Base-by-base conservation (phyloP, 1,140 invertebrate genomes). In the Zelostemma sp. region DNA sequence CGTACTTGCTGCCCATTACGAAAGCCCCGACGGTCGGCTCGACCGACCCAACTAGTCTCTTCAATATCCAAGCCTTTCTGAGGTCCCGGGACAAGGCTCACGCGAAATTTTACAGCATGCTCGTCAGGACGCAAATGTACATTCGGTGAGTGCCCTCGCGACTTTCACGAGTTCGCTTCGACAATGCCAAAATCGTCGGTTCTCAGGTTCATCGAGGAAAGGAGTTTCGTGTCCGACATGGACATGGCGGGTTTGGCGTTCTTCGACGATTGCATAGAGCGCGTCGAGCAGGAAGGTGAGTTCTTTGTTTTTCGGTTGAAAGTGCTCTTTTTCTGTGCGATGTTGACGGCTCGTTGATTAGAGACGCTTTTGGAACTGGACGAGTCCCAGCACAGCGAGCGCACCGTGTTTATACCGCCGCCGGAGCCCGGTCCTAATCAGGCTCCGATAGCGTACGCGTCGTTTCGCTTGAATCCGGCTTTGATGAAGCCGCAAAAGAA, bases 201-300 rank as follows among this genome's bases (percentile, higher is more conserved):
- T 45, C 55, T 59, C 31, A 91, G 96, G 38, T 99, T 99, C 84
- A 99, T 99, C 70, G 97, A 99, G 86, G 98, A 99, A 85, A 89
- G 97, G 31, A 98, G 96, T 73, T 99, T 99, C 87, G 95, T 99
- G 0, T 97, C 96, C 9, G 97, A 99, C 75, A 96, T 96, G 81
- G 96, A 99, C 87, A 90, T 91, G 82, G 80, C 83, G 1, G 89
- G 90, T 11, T 86, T 99, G 51, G 95, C 96, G 8, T 99, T 99
- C 86, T 99, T 99, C 80, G 98, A 99, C 84, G 97, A 99, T 80
- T 99, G 97, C 79, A 92, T 94, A 0, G 96, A 98, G 83, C 87
- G 90, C 63, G 87, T 93, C 12, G 88, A 88, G 38, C 87, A 89
- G 50, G 88, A 89, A 64, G 87, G 89, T 79, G 80, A 53, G 57